phyloP scores from a whole-genome alignment of 2,888 invertebrate species.

The Gasteruption jaculator region DNA sequence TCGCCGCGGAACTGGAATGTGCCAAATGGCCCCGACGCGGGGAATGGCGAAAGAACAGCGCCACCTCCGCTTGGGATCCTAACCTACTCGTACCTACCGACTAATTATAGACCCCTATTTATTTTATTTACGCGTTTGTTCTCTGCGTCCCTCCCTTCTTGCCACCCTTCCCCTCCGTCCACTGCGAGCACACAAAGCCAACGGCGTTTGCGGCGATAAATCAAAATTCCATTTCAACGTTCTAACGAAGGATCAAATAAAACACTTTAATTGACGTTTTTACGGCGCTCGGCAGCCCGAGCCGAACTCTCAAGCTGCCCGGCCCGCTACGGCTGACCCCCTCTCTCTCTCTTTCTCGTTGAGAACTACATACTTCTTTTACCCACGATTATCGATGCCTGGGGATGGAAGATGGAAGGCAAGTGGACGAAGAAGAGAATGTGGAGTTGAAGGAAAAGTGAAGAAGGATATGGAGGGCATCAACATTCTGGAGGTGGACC shows the following conservation, averaged over 20 bases:
- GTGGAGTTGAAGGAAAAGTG: not conserved
- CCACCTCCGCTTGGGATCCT: not conserved
- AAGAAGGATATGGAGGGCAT: not conserved
- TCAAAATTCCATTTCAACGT: conserved; percentile 54
- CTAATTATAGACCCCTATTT: conserved; percentile 51
- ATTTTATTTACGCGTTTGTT: conserved; percentile 45
- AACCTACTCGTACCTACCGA: conserved; percentile 27
- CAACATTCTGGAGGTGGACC: not conserved
- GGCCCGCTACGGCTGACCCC: conserved; percentile 38
- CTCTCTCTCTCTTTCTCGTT: no score
- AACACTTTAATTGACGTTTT: conserved; percentile 54
- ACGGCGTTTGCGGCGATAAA: conserved; percentile 40
- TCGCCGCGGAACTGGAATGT: not conserved
- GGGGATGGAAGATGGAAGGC: no score
- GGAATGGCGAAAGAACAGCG: not conserved
- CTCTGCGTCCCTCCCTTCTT: conserved; percentile 23
- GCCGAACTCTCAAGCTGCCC: conserved; percentile 40
- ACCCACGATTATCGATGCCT: no score
- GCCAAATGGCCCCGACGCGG: conserved; percentile 8
- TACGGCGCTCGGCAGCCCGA: conserved; percentile 51
- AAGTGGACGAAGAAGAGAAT: not conserved
- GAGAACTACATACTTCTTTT: no score
- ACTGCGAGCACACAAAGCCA: conserved; percentile 23
- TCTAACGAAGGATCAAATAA: conserved; percentile 54
- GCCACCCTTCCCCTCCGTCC: conserved; percentile 17